Evolutionary conservation across 2,888 invertebrate species (phyloP).

Genomic region (Augochlorella aurata): DNA sequence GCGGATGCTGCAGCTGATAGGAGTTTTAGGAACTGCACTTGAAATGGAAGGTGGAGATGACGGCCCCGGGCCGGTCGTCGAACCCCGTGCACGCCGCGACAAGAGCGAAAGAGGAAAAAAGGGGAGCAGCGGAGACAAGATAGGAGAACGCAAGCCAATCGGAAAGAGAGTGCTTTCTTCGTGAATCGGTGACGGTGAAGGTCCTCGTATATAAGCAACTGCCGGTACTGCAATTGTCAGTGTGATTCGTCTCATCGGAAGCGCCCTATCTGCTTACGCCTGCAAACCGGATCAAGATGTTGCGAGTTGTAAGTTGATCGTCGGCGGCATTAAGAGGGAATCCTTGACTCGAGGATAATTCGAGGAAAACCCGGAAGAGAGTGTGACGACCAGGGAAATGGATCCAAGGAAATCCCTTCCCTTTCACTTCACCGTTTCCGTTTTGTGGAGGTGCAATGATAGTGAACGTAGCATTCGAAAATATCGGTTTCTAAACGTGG

Average conservation of each 20-base stretch:
- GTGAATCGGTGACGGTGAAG: slow-evolving; percentile 76
- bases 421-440: not conserved
- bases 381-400: not conserved
- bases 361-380: not conserved
- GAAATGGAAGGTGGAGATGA: slow-evolving; percentile 4
- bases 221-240: slow-evolving; percentile 76
- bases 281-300: slow-evolving; percentile 55
- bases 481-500: slow-evolving; percentile 14
- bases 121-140: slow-evolving; percentile 68
- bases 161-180: slow-evolving; percentile 80
- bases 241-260: slow-evolving; percentile 65
- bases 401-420: not conserved
- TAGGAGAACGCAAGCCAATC: slow-evolving; percentile 73
- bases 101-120: slow-evolving; percentile 54
- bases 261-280: slow-evolving; percentile 38
- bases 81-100: slow-evolving; percentile 37
- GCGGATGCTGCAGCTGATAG: not conserved
- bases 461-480: not conserved
- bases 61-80: slow-evolving; percentile 47
- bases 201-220: slow-evolving; percentile 79
- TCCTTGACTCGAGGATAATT: not conserved
- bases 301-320: slow-evolving; percentile 70
- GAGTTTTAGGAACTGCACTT: slow-evolving; percentile 5
- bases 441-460: not conserved
- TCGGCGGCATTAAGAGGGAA: not conserved